Percentiles rank a stretch among this genome's conserved stretches.
Conservation (phyloP, 2,113 vertebrate genomes). For the Heteronetta atricapilla region DNA sequence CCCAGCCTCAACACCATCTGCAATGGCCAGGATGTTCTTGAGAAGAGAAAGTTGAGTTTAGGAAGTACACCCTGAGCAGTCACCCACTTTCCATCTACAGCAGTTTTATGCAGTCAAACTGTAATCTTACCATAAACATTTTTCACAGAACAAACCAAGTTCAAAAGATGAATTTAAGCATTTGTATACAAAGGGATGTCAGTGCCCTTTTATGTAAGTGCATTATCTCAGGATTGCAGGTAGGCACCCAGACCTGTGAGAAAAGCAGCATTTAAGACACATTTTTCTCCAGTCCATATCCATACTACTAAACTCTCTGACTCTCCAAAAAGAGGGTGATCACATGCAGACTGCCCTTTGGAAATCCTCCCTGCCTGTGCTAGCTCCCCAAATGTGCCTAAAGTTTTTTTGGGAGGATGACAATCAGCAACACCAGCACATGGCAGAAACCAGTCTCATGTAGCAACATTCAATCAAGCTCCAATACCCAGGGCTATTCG, state of each 20-base stretch:
- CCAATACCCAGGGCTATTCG: neutral
- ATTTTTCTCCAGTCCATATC: neutral
- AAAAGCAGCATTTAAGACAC: neutral
- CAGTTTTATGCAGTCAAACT: neutral
- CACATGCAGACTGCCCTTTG: neutral
- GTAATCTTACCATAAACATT: neutral
- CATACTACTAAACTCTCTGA: neutral
- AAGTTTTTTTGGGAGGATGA: neutral
- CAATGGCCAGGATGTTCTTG: neutral
- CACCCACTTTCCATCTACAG: neutral
- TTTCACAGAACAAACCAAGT: neutral
- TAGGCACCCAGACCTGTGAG: neutral
- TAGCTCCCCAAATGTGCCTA: neutral
- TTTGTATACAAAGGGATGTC: neutral
- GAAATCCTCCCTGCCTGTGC: neutral
- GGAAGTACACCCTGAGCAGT: neutral
- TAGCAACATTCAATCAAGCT: neutral
- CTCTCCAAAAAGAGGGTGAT: neutral
- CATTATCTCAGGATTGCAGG: neutral
- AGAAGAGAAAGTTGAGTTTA: neutral
- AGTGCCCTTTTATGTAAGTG: neutral
- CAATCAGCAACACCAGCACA: neutral
- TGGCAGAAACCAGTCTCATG: neutral
- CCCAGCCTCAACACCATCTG: neutral
- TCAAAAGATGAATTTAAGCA: neutral